These are phyloP conservation scores for Volucella inflata DNA, from an alignment of 2,888 invertebrate genomes.

Conservation along the genomic window DNA sequence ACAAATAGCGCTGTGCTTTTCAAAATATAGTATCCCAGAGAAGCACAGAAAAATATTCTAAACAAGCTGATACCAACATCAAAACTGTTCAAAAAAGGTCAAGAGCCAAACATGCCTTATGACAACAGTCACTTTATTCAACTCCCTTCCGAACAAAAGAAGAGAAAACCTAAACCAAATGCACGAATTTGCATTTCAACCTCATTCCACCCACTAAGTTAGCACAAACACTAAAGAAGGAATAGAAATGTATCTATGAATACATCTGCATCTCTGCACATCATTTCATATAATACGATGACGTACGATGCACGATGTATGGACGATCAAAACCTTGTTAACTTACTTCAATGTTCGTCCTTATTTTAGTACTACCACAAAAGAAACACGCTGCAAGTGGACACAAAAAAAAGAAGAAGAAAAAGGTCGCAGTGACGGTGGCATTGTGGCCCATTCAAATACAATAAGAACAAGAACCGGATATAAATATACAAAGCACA, in stretches of 20 bases:
- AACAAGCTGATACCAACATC: constrained; percentile 51
- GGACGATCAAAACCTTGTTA: too few species aligned
- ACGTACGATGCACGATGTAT: too few species aligned
- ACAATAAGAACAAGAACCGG: constrained; percentile 5
- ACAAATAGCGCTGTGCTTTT: constrained; percentile 28
- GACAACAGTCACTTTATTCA: constrained; percentile 47
- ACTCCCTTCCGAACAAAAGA: constrained; percentile 34
- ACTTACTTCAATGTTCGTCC: too few species aligned
- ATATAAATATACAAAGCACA: not conserved
- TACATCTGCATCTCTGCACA: constrained; percentile 30
- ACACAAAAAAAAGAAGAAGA: not conserved
- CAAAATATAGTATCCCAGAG: constrained; percentile 8
- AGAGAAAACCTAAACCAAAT: constrained; percentile 49
- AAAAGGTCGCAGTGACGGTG: not conserved
- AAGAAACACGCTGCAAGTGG: constrained; percentile 1
- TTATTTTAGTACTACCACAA: too few species aligned
- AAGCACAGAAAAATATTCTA: constrained; percentile 20
- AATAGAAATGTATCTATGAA: constrained; percentile 9
- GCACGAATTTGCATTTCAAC: constrained; percentile 51
- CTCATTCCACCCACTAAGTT: constrained; percentile 23
- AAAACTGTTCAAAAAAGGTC: constrained; percentile 39
- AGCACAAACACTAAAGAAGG: constrained; percentile 33
- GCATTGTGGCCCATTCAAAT: constrained; percentile 18
- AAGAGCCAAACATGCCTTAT: constrained; percentile 42
- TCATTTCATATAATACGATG: too few species aligned